Percentiles rank a stretch among this genome's conserved stretches.
These are phyloP conservation scores for Pomatostomus ruficeps DNA, from an alignment of 2,113 vertebrate genomes.

Conservation along the genomic window DNA sequence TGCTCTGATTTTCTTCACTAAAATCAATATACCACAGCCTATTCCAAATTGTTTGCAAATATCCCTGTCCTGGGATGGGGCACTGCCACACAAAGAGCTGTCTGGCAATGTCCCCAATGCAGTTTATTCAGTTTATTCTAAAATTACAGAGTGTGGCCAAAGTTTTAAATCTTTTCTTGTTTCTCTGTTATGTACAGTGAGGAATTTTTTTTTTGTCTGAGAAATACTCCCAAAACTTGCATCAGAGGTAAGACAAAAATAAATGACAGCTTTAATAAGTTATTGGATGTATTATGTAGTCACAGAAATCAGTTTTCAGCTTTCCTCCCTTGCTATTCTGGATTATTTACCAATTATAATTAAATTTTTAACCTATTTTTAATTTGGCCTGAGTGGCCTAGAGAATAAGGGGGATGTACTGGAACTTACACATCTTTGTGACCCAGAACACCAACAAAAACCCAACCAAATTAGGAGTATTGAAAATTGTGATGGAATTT, in stretches of 20 bases:
- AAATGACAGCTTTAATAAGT: rapidly evolving
- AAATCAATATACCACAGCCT: background rate
- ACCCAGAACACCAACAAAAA: background rate
- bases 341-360: background rate
- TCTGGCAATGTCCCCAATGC: background rate
- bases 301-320: background rate
- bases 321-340: background rate
- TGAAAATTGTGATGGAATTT: background rate
- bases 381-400: background rate
- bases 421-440: background rate
- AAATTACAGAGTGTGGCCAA: background rate
- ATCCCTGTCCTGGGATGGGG: background rate
- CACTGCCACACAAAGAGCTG: background rate
- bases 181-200: no score
- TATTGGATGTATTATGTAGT: background rate
- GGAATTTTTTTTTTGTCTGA: background rate
- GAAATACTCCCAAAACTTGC: background rate
- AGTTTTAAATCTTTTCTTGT: background rate
- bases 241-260: background rate
- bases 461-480: background rate
- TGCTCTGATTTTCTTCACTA: background rate
- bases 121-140: background rate
- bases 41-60: background rate
- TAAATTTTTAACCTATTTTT: background rate
- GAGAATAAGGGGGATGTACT: background rate